Evolutionary conservation across 2,797 vertebrate genomes (phyloP), one percentile per base, ranked within the genome.

Genomic region (Sebastes paucispinis): DNA sequence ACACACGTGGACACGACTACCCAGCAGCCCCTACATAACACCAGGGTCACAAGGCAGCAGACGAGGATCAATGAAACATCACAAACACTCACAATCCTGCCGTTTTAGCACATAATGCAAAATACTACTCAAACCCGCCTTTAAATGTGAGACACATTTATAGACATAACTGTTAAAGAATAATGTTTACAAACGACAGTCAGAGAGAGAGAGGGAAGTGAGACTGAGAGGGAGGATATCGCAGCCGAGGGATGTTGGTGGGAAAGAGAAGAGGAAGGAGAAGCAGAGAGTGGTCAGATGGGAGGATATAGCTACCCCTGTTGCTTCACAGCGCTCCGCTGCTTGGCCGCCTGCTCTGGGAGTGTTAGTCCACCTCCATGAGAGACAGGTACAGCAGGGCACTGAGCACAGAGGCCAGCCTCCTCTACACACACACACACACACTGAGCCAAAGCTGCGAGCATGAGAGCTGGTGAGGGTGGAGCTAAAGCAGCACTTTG

Each of bases 371-470:
- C 86, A 92, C 93, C 93, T 94, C 93, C 93, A 94, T 94, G 85
- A 94, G 92, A 94, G 94, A 92, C 94, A 94, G 94, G 94, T 94
- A 94, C 93, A 92, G 93, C 90, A 92, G 91, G 90, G 93, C 92
- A 94, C 92, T 90, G 79, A 93, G 80, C 81, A 71, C 82, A 88
- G 85, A 87, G 90, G 89, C 89, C 90, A 75, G 89, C 92, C 93
- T 93, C 89, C 90, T 87, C 79, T 60, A 43, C 72, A 73, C 79
- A 80, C 79, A 76, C 87, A 87, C 86, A 87, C 25, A 25, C 25
- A 80, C 79, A 67, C 66, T 25, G 63, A 87, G 55, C 71, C 73
- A 83, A 85, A 85, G 80, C 88, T 79, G 69, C 59, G 73, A 85
- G 81, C 84, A 78, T 65, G 72, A 87, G 87, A 71, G 75, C 59